Evolutionary conservation across 37 sponge, comb jelly and placozoan species (phyloP).

Genomic region (Chondrosia reniformis): DNA sequence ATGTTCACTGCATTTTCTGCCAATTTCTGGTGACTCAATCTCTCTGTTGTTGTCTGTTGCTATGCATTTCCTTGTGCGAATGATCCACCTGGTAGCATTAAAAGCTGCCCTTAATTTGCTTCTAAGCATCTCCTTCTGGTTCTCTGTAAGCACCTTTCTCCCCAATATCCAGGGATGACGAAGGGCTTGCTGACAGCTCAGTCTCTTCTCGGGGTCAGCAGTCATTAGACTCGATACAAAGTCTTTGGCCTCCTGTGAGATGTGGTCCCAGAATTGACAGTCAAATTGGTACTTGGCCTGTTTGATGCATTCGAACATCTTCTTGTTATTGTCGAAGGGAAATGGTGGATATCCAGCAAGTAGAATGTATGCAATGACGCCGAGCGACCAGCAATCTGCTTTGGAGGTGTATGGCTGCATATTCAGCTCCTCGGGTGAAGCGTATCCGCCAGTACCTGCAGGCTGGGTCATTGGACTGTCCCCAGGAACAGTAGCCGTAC

Average conservation of each 20-base stretch:
- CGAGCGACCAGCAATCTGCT: slow-evolving; percentile 7
- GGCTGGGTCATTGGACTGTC: slow-evolving; percentile 4
- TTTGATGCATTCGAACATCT: neutral
- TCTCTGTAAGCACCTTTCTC: neutral
- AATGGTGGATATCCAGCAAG: slow-evolving; percentile 13
- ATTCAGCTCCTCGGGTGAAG: slow-evolving; percentile 20
- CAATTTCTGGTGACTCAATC: too few species aligned
- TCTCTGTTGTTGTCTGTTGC: neutral
- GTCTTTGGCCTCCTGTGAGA: slow-evolving; percentile 16
- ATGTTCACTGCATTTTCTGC: too few species aligned
- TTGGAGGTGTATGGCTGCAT: neutral
- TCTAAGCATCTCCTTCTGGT: neutral
- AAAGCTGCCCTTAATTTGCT: slow-evolving; percentile 10
- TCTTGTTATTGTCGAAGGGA: slow-evolving; percentile 8
- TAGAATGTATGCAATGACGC: slow-evolving; percentile 15
- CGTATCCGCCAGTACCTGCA: slow-evolving; percentile 9
- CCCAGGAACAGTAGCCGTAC: slow-evolving; percentile 4
- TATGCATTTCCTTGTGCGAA: neutral
- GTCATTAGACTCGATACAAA: slow-evolving; percentile 23
- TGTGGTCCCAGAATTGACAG: slow-evolving; percentile 11
- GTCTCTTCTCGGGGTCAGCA: neutral
- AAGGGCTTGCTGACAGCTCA: neutral
- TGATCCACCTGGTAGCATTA: neutral
- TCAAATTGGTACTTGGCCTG: slow-evolving; percentile 5
- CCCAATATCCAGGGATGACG: slow-evolving; percentile 18